Evolutionary conservation across 2,797 vertebrate genomes (phyloP), one percentile per base, ranked within the genome.

Genomic region (Yasuhikotakia modesta): DNA sequence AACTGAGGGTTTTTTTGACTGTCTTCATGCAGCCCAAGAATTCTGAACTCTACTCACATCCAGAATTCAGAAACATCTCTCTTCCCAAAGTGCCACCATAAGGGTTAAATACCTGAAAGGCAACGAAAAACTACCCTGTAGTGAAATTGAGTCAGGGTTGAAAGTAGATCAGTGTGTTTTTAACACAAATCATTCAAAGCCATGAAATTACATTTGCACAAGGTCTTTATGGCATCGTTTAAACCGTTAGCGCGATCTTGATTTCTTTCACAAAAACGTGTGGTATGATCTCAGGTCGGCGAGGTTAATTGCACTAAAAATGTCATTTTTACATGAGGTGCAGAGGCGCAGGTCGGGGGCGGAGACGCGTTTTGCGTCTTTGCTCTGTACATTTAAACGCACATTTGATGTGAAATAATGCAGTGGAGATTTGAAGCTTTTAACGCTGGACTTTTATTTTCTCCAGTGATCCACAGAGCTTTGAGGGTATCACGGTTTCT

Each of bases 21-120:
- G 88, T 86, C 85, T 89, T 86, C 90, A 90, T 87, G 87, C 86
- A 89, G 79, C 79, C 46, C 75, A 71, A 84, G 79, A 92, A 90
- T 89, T 87, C 85, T 83, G 80, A 21, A 43, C 39, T 86, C 85
- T 86, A 87, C 76, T 90, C 84, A 86, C 87, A 84, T 82, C 78
- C 88, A 81, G 82, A 87, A 87, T 82, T 68, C 80, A 30, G 87
- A 85, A 82, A 82, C 87, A 72, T 83, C 71, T 65, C 70, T 70
- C 0, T 12, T 60, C 83, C 4, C 5, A 52, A 65, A 50, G 19
- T 8, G 1, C 32, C 27, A 32, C 67, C 27, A 52, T n/a, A 5
- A 50, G 16, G 39, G 57, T 63, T 73, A 73, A 64, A 74, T 71
- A 48, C 70, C 48, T 43, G 60, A 19, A 50, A n/a, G 14, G 13